Evolutionary conservation across 2,888 invertebrate genomes (phyloP).

Genomic region (Stomorhina lunata): DNA sequence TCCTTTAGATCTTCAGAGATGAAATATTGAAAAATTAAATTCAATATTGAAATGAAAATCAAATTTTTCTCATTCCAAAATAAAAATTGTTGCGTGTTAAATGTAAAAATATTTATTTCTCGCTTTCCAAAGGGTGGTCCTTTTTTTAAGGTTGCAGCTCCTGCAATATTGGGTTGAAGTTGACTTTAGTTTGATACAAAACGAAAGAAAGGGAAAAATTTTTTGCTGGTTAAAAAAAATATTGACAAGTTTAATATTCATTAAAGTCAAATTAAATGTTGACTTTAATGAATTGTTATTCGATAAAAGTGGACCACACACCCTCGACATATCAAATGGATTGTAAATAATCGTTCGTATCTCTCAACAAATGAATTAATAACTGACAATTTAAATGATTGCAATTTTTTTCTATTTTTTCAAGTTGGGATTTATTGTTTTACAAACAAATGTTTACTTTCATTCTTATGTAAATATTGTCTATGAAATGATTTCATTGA

Average conservation of each 20-base stretch:
- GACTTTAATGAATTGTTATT: slow-evolving; percentile 63
- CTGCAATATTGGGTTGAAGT: slow-evolving; percentile 34
- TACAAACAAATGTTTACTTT: slow-evolving; percentile 57
- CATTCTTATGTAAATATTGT: slow-evolving; percentile 56
- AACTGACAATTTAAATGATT: not conserved
- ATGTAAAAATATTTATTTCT: slow-evolving; percentile 66
- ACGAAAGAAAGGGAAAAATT: slow-evolving; percentile 67
- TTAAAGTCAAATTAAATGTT: slow-evolving; percentile 76
- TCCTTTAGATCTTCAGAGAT: not conserved
- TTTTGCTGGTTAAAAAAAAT: slow-evolving; percentile 5
- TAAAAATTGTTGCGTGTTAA: slow-evolving; percentile 60
- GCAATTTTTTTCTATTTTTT: slow-evolving; percentile 45
- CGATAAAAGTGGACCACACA: not conserved
- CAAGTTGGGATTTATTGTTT: slow-evolving; percentile 51
- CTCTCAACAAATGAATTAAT: not conserved
- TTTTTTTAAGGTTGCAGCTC: slow-evolving; percentile 50
- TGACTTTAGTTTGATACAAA: not conserved
- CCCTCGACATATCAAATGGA: not conserved
- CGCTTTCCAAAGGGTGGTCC: slow-evolving; percentile 50
- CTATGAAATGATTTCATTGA: slow-evolving; percentile 33
- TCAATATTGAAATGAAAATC: slow-evolving; percentile 55
- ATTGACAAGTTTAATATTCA: slow-evolving; percentile 75
- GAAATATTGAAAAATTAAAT: not conserved
- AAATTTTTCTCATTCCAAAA: slow-evolving; percentile 64
- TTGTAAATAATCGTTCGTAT: too few species aligned